Percentiles rank a stretch among this genome's conserved stretches.
These are phyloP conservation scores for Seriola aureovittata DNA, from an alignment of 2,113 vertebrate species.

Conservation along the genomic window DNA sequence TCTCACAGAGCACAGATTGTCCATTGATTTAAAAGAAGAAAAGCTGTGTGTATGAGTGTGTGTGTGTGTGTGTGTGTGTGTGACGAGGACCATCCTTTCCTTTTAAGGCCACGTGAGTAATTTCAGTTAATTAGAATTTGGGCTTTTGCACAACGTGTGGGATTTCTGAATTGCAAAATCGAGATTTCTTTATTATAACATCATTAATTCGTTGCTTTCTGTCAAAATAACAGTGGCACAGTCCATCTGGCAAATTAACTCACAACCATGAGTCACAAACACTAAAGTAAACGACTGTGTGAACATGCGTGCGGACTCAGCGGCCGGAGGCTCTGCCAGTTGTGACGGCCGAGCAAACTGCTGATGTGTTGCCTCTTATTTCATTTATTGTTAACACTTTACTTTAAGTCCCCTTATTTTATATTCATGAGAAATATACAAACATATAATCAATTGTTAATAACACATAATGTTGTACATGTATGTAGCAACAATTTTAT, in stretches of 20 bases:
- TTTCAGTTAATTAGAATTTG: background rate
- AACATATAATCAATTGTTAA: too few relatives aligned
- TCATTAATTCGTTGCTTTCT: background rate
- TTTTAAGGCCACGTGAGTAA: background rate
- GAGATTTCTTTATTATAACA: background rate
- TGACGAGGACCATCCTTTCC: background rate
- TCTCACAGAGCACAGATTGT: constrained; percentile 52
- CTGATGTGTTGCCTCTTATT: too few relatives aligned
- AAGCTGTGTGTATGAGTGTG: background rate
- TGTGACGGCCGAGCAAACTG: background rate
- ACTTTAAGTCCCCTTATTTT: too few relatives aligned
- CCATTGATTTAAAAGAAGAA: constrained; percentile 7
- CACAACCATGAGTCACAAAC: background rate
- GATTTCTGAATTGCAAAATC: background rate
- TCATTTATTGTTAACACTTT: too few relatives aligned
- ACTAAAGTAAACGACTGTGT: background rate
- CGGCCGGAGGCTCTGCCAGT: background rate
- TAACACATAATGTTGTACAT: too few relatives aligned
- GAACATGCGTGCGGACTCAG: background rate
- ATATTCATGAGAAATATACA: too few relatives aligned
- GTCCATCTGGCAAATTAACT: background rate
- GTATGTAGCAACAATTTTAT: too few relatives aligned
- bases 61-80: background rate
- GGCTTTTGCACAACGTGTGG: background rate
- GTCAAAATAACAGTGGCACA: background rate